Evolutionary conservation across 2,797 vertebrate genomes (phyloP).

Genomic region (Myotis planiceps): DNA sequence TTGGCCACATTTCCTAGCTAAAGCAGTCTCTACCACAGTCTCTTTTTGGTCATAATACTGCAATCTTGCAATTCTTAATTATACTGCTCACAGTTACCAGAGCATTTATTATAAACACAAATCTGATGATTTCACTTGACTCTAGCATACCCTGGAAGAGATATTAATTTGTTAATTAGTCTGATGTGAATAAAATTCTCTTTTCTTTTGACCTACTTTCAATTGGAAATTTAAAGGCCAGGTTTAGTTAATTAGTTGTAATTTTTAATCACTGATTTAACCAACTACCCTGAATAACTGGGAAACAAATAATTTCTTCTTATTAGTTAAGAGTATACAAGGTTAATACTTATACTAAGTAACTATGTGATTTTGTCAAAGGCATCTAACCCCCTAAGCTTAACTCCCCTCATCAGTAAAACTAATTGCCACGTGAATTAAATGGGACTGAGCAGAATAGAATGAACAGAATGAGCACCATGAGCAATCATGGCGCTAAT

Average conservation of each 20-base stretch:
- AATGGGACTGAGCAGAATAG: neutral
- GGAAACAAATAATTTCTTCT: neutral
- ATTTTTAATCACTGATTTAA: neutral
- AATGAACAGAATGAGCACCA: neutral
- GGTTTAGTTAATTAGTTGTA: neutral
- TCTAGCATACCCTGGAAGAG: neutral
- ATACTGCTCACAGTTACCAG: neutral
- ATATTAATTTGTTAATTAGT: neutral
- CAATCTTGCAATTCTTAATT: neutral
- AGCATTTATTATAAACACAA: neutral
- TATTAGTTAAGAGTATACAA: neutral
- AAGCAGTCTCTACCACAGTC: neutral
- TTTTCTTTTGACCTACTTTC: neutral
- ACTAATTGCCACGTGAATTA: neutral
- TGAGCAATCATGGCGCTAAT: neutral
- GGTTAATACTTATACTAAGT: neutral
- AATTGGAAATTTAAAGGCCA: neutral
- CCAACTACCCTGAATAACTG: neutral
- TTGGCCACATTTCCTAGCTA: neutral
- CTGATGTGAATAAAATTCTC: neutral
- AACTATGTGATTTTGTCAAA: neutral
- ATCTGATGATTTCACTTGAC: neutral
- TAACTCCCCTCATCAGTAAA: neutral
- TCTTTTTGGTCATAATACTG: neutral
- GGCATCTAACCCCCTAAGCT: neutral